Evolutionary conservation across 2,888 invertebrate species (phyloP).

Genomic region (Pollenia amentaria): DNA sequence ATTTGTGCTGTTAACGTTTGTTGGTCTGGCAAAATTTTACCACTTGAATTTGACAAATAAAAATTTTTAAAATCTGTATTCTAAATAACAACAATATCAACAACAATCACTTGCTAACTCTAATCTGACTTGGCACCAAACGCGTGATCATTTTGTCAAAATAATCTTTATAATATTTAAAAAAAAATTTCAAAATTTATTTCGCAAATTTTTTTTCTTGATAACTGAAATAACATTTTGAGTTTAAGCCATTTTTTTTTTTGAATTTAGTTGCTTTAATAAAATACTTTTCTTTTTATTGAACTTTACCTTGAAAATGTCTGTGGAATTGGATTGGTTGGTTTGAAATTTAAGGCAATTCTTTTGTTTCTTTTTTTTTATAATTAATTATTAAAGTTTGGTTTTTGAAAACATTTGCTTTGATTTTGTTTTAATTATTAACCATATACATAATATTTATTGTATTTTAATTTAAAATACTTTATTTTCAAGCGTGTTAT

Average conservation of each 20-base stretch:
- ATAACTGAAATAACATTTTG: neutral
- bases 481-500: conserved; percentile 6
- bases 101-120: conserved; percentile 14
- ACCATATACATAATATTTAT: conserved; percentile 23
- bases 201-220: neutral
- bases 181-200: neutral
- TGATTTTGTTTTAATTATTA: conserved; percentile 15
- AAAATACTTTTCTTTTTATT: conserved; percentile 16
- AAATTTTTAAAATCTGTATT: neutral
- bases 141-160: conserved; percentile 42
- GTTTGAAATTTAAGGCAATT: neutral
- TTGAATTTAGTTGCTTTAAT: neutral
- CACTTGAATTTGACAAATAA: neutral
- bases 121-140: conserved; percentile 46
- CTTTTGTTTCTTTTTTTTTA: conserved; percentile 1
- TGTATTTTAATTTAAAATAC: conserved; percentile 18
- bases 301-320: conserved; percentile 71
- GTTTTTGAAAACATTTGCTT: neutral
- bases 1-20: neutral
- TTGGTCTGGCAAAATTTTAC: conserved; percentile 10
- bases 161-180: neutral
- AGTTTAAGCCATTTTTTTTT: neutral
- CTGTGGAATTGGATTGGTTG: conserved; percentile 2
- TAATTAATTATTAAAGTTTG: neutral
- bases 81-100: conserved; percentile 5